Conservation (phyloP, 2,113 vertebrate genomes). For the Caranx melampygus region DNA sequence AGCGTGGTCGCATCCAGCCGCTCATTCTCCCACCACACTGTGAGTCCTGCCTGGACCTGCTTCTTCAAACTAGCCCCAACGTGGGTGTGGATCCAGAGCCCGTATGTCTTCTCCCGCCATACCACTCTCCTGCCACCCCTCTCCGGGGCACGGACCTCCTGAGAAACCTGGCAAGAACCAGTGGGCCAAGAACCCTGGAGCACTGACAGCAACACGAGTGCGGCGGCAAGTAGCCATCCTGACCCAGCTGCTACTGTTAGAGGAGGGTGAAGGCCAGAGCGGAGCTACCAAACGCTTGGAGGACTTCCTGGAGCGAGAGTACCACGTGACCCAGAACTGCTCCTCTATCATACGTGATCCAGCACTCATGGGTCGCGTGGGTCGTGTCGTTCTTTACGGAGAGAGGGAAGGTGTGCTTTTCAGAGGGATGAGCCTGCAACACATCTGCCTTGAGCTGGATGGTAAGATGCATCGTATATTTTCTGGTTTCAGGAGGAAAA, state of each 20-base stretch:
- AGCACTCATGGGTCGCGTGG: constrained; percentile 83
- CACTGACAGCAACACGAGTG: constrained; percentile 78
- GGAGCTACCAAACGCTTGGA: constrained; percentile 77
- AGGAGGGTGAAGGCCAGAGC: constrained; percentile 76
- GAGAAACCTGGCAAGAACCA: constrained; percentile 81
- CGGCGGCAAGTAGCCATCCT: constrained; percentile 85
- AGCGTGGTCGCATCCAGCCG: constrained; percentile 81
- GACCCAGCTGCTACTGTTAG: constrained; percentile 83
- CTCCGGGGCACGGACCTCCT: constrained; percentile 84
- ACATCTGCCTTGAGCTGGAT: constrained; percentile 86
- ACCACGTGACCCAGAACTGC: constrained; percentile 85
- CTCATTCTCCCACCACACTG: constrained; percentile 83
- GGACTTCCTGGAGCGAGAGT: constrained; percentile 83
- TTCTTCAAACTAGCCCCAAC: constrained; percentile 82
- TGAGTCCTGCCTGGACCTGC: constrained; percentile 83
- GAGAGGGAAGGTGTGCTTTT: constrained; percentile 85
- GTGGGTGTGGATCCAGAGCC: constrained; percentile 86
- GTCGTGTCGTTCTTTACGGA: constrained; percentile 84
- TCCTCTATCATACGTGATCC: constrained; percentile 80
- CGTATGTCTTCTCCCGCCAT: constrained; percentile 84
- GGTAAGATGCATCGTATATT: constrained; percentile 64
- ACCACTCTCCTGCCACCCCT: constrained; percentile 84
- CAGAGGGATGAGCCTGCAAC: constrained; percentile 85
- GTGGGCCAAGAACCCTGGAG: constrained; percentile 80
- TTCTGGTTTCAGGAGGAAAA: neutral